These are phyloP conservation scores for Anguilla japonica DNA, from an alignment of 2,113 vertebrate genomes.

Conservation along the genomic window DNA sequence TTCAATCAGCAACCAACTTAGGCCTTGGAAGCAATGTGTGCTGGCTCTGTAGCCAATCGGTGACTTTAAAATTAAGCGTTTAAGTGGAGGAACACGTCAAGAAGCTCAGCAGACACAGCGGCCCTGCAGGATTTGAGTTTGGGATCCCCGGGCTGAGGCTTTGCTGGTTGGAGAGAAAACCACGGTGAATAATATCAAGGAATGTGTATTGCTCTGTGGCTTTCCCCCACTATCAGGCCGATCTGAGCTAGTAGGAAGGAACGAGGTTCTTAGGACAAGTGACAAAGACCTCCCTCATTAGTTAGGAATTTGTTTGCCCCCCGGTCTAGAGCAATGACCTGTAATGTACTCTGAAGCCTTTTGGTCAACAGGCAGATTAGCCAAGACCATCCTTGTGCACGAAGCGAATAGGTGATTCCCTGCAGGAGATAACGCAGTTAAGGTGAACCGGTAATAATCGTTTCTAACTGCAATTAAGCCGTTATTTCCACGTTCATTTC, in stretches of 20 bases:
- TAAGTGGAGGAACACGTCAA: no score
- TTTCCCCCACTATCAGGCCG: not conserved
- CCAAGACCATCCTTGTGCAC: constrained; percentile 56
- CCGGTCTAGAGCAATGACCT: constrained; percentile 63
- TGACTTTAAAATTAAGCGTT: no score
- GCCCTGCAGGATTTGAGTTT: no score
- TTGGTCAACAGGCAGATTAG: constrained; percentile 71
- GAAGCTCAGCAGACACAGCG: no score
- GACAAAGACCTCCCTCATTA: constrained; percentile 59
- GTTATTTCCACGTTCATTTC: constrained; percentile 64
- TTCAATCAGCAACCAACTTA: no score
- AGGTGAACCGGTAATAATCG: constrained; percentile 56
- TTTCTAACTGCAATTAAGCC: constrained; percentile 64
- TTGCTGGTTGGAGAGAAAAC: no score
- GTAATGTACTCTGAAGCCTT: constrained; percentile 69
- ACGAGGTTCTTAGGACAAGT: constrained; percentile 3
- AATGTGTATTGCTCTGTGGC: constrained; percentile 15
- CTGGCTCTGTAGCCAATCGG: no score
- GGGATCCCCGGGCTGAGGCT: not conserved
- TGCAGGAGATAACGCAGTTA: constrained; percentile 49
- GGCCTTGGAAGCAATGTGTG: no score
- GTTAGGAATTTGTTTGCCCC: constrained; percentile 74
- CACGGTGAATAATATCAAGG: not conserved
- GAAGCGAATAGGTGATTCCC: constrained; percentile 46
- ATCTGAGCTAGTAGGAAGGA: constrained; percentile 14